Conservation (phyloP, 2,888 invertebrate genomes). For the Ferdinandea cuprea region DNA sequence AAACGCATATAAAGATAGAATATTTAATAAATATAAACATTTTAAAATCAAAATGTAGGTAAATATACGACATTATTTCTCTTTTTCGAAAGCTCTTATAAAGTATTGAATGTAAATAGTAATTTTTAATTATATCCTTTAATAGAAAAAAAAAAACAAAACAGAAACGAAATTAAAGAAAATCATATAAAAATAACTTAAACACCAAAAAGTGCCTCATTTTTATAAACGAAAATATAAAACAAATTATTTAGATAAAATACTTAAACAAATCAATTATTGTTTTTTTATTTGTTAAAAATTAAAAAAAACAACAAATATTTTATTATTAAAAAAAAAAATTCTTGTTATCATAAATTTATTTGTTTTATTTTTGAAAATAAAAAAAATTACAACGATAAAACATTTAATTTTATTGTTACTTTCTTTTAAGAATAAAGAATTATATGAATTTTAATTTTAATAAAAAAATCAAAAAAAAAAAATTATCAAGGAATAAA, state of each 20-base stretch:
- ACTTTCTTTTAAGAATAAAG: conserved; percentile 63
- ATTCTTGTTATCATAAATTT: conserved; percentile 29
- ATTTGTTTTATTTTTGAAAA: conserved; percentile 32
- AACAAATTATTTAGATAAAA: conserved; percentile 48
- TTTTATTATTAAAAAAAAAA: conserved; percentile 21
- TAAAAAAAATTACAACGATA: conserved; percentile 2
- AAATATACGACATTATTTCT: too few relatives aligned
- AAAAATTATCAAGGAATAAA: too few relatives aligned
- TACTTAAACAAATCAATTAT: conserved; percentile 42
- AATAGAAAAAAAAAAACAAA: conserved; percentile 18
- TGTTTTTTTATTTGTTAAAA: conserved; percentile 28
- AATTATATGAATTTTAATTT: conserved; percentile 5
- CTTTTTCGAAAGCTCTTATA: not conserved
- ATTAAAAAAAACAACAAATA: not conserved
- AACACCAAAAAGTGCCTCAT: conserved; percentile 74
- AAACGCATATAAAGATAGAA: too few relatives aligned
- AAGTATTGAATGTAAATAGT: conserved; percentile 46
- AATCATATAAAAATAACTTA: conserved; percentile 24
- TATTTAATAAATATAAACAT: too few relatives aligned
- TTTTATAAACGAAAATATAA: conserved; percentile 29
- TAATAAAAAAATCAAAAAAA: not conserved
- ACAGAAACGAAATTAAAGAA: conserved; percentile 18
- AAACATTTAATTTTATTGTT: conserved; percentile 19
- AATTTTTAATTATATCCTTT: conserved; percentile 2
- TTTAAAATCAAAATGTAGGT: too few relatives aligned